Evolutionary conservation across 2,797 vertebrate species (phyloP).

Genomic region (Eutrigla gurnardus): DNA sequence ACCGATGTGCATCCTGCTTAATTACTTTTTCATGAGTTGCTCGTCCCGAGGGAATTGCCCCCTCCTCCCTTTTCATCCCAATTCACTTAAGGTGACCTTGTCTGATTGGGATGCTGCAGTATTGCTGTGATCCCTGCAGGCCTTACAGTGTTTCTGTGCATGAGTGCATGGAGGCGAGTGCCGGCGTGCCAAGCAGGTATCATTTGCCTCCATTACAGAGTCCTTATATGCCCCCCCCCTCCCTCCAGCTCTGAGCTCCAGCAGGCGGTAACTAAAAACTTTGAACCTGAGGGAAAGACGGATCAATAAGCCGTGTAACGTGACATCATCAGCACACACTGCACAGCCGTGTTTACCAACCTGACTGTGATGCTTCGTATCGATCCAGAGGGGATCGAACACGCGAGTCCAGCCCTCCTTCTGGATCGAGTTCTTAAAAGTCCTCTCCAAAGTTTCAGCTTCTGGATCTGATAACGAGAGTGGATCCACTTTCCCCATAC

Average conservation of each 20-base stretch:
- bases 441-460: conserved; percentile 7
- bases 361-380: conserved; percentile 26
- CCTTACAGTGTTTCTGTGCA: conserved; percentile 36
- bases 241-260: conserved; percentile 11
- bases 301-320: conserved; percentile 48
- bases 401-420: background rate
- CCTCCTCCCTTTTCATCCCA: conserved; percentile 36
- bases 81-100: conserved; percentile 80
- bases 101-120: conserved; percentile 69
- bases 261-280: conserved; percentile 37
- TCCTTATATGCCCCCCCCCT: background rate
- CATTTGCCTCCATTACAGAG: conserved; percentile 55
- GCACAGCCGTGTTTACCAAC: conserved; percentile 40
- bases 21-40: conserved; percentile 80
- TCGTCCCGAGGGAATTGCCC: conserved; percentile 63
- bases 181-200: conserved; percentile 49
- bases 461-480: background rate
- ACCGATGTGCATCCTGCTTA: conserved; percentile 77
- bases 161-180: conserved; percentile 19
- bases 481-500: too few species aligned
- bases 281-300: background rate
- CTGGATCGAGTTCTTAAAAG: conserved; percentile 4
- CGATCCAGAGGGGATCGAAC: conserved; percentile 26
- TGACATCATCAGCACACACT: conserved; percentile 37
- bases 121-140: conserved; percentile 53